Percentiles rank a stretch among this genome's conserved stretches.
phyloP scores from a whole-genome alignment of 2,113 vertebrate species.

The Ancistrus triradiatus region DNA sequence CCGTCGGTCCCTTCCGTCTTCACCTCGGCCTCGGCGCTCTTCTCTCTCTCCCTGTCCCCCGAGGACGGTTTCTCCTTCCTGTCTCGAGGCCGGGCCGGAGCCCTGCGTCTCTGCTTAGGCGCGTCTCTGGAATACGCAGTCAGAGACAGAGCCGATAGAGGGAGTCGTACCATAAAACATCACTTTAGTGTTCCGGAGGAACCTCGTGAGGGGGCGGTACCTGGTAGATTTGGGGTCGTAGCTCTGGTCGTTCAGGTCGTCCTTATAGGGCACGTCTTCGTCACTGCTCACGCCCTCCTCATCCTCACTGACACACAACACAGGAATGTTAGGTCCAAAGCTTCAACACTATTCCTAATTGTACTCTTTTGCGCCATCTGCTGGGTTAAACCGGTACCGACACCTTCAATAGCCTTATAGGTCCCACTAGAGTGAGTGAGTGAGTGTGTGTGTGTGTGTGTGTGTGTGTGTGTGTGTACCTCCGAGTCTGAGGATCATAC shows the following conservation, averaged over 20 bases:
- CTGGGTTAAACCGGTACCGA: no score
- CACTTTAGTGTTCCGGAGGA: no score
- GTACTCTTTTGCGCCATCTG: no score
- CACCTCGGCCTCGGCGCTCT: not conserved
- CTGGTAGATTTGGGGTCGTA: conserved; percentile 87
- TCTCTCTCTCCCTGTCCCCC: not conserved
- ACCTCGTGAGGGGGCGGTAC: conserved; percentile 56
- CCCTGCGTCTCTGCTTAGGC: conserved; percentile 80
- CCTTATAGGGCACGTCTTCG: conserved; percentile 86
- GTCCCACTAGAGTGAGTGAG: no score
- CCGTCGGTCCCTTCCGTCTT: not conserved
- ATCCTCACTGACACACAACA: conserved; percentile 75
- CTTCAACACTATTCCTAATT: no score
- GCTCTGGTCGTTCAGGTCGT: conserved; percentile 91
- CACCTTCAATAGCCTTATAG: no score
- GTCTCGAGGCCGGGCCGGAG: conserved; percentile 75
- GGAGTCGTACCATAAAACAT: no score
- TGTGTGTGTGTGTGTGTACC: conserved; percentile 60
- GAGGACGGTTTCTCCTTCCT: conserved; percentile 68
- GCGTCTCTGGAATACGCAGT: conserved; percentile 54
- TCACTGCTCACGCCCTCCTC: conserved; percentile 84
- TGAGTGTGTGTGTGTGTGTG: not conserved
- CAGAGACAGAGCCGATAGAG: no score
- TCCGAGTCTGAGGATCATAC: conserved; percentile 78
- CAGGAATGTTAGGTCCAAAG: not conserved